phyloP scores from a whole-genome alignment of 1,140 invertebrate genomes.

The Zaprionus africanus region DNA sequence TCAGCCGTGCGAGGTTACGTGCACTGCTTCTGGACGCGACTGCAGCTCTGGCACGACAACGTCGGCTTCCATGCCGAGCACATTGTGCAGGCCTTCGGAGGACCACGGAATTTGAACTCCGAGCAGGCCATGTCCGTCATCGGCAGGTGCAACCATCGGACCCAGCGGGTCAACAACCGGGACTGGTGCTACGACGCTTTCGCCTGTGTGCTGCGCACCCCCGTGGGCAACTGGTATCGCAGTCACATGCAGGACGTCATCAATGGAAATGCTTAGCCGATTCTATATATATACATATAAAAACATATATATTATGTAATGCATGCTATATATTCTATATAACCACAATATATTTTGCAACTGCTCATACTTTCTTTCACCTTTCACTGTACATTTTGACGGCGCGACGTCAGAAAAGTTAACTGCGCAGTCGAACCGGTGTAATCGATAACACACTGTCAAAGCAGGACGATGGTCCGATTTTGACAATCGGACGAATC shows the following conservation, averaged over 20 bases:
- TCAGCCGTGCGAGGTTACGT: constrained; percentile 27
- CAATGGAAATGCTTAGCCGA: constrained; percentile 41
- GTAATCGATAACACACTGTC: neutral
- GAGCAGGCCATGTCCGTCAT: constrained; percentile 28
- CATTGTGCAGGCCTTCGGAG: constrained; percentile 34
- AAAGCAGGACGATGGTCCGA: no score
- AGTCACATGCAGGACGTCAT: constrained; percentile 43
- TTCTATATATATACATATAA: neutral
- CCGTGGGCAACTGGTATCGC: constrained; percentile 46
- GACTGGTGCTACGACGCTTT: constrained; percentile 43
- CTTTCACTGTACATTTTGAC: neutral
- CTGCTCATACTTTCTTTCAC: neutral
- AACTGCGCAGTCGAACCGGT: neutral
- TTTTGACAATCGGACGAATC: no score
- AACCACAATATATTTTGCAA: neutral
- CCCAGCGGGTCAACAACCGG: neutral
- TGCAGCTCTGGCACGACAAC: constrained; percentile 37
- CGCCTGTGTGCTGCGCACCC: constrained; percentile 33
- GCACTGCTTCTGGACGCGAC: constrained; percentile 42
- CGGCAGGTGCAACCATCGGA: constrained; percentile 25
- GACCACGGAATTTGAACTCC: constrained; percentile 20
- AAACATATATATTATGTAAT: no score
- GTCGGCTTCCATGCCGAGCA: constrained; percentile 22
- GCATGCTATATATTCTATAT: neutral
- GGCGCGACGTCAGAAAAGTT: neutral